phyloP scores from a whole-genome alignment of 2,888 invertebrate genomes.

The Ennomos fuscantarius region DNA sequence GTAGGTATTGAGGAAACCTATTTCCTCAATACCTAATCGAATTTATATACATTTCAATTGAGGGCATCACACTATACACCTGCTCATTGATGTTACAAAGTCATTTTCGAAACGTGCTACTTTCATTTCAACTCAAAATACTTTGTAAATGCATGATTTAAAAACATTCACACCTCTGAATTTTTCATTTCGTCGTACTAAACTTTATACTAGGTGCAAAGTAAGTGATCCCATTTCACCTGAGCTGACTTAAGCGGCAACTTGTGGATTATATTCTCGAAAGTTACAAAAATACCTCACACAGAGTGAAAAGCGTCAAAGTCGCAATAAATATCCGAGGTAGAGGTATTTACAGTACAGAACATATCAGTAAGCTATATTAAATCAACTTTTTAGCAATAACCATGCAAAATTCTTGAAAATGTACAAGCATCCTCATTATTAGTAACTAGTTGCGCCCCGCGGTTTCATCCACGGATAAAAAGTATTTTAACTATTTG shows the following conservation, averaged over 20 bases:
- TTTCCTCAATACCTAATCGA: too few species aligned
- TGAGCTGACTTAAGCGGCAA: slow-evolving; percentile 20
- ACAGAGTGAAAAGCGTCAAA: slow-evolving; percentile 59
- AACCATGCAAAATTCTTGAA: background rate
- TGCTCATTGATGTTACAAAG: background rate
- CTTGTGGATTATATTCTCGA: slow-evolving; percentile 24
- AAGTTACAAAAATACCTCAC: slow-evolving; percentile 36
- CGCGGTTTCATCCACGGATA: too few species aligned
- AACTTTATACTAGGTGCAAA: slow-evolving; percentile 21
- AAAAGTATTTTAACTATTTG: too few species aligned
- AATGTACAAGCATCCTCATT: too few species aligned
- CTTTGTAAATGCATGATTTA: background rate
- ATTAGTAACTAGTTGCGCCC: too few species aligned
- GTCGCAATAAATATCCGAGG: slow-evolving; percentile 67
- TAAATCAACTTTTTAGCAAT: too few species aligned
- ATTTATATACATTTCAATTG: too few species aligned
- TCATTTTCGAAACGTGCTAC: background rate
- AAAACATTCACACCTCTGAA: slow-evolving; percentile 3
- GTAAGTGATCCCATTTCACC: slow-evolving; percentile 18
- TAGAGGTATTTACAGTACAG: slow-evolving; percentile 2
- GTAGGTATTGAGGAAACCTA: too few species aligned
- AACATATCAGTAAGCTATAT: slow-evolving; percentile 1
- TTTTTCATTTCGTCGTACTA: slow-evolving; percentile 18
- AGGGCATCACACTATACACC: too few species aligned
- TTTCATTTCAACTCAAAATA: background rate